Base-by-base conservation (phyloP, 2,888 invertebrate species). In the Synanthedon andrenaeformis region DNA sequence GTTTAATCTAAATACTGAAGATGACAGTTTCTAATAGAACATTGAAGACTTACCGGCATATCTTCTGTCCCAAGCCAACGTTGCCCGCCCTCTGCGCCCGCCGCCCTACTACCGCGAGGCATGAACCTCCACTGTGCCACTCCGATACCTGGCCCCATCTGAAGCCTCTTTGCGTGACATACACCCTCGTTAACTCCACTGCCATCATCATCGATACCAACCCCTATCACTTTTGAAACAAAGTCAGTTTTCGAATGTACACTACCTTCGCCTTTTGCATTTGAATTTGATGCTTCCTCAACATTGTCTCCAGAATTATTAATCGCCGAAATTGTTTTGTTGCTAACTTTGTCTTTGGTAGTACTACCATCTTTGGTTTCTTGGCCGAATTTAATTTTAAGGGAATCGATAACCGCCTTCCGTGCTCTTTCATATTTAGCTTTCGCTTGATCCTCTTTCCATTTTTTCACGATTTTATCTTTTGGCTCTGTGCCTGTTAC, bases 211-310 rank as follows among this genome's bases (percentile, higher is more conserved):
- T 63, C 56, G 71, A 71, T 61, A 58, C 62, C 73, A 64, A 76
- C 81, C 65, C 60, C 80, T 75, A 62, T 42, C 54, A 52, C 57
- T 57, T 52, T 59, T 17, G 50, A 54, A 56, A 60, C 69, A 70
- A 61, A 66, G 61, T 58, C 62, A 58, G 65, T 60, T 66, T 70
- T 70, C 56, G 54, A 51, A 59, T 62, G 63, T 51, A 51, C 58
- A 11, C 35, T 58, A 52, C 52, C 59, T 55, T 65, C 70, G 8
- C 67, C 67, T 71, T 78, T 73, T 74, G 72, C 72, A 81, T 82
- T 83, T 71, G 72, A 75, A 80, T 82, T 83, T 81, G 82, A 82
- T 79, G 77, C 78, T 73, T 74, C 81, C 79, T 82, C 77, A 69
- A 72, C 76, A 77, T 77, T 76, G 78, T 81, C 81, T 78, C 75